Evolutionary conservation across 2,113 vertebrate genomes (phyloP), one percentile per base, ranked within the genome.

Genomic region (Pimephales promelas): DNA sequence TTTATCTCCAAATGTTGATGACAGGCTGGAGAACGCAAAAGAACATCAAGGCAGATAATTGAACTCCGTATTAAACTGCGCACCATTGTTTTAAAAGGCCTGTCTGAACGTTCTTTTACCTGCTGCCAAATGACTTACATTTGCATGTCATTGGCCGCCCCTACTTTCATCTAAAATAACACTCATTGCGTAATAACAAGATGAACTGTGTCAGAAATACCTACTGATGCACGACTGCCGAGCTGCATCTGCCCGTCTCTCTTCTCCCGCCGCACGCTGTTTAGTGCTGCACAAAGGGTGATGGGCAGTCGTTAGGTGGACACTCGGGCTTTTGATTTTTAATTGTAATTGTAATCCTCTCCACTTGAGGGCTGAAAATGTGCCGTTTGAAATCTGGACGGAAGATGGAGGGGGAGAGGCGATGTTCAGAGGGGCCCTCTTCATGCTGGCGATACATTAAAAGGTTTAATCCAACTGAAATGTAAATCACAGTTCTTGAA

Each of bases 401-500:
- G 92, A 88, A 79, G 86, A 90, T 89, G 87, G 36, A 78, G 71
- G 66, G 40, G 14, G 74, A 54, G 34, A 43, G 68, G 79, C 40
- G 18, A 52, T 87, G 87, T 94, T 93, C 92, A 88, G 85, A 87
- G 87, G 78, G 91, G 91, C 91, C 93, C 92, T 93, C 95, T 96
- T 94, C 92, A 92, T 73, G 4, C 91, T 86, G 81, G 89, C 90
- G 90, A 90, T 91, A 94, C 93, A 94, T 96, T 96, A 95, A 96
- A 97, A 96, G 95, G 95, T 96, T 92, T 94, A 95, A 96, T 96
- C 94, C 94, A 94, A 94, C 94, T 96, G 96, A 97, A 97, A 98
- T 98, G 96, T 95, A 97, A 98, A 98, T 97, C 93, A 92, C 93
- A 90, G 91, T 95, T 96, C 94, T 96, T 96, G 94, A 97, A 97